These are phyloP conservation scores for Eilema caniola DNA, from an alignment of 2,888 invertebrate species.

Conservation along the genomic window DNA sequence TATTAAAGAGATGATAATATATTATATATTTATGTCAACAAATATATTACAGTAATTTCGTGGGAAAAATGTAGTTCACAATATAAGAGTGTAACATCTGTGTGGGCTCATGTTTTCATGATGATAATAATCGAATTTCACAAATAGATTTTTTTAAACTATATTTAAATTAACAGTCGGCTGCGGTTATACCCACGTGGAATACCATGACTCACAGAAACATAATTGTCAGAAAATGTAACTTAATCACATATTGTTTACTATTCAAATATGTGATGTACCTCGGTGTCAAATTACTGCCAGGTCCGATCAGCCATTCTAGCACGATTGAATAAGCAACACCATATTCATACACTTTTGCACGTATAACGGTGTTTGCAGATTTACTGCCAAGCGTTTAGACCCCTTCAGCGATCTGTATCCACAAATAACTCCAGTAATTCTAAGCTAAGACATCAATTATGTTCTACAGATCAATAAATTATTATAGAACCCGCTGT, in stretches of 20 bases:
- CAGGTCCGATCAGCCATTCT: background rate
- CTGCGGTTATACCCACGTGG: background rate
- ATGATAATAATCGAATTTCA: background rate
- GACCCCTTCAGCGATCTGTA: background rate
- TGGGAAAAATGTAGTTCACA: background rate
- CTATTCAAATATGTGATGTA: too few species aligned
- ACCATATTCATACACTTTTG: background rate
- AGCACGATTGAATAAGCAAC: background rate
- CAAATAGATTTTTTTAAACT: background rate
- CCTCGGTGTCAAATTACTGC: background rate
- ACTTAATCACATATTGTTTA: too few species aligned
- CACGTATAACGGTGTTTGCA: background rate
- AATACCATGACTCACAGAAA: background rate
- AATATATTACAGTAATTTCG: background rate
- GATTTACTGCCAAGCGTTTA: background rate
- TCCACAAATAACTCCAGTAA: conserved; percentile 10
- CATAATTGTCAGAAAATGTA: background rate
- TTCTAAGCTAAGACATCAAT: conserved; percentile 18
- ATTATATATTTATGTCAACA: background rate
- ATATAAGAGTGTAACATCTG: background rate
- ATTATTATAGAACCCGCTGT: conserved; percentile 28
- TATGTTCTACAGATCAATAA: conserved; percentile 24
- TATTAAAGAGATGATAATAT: conserved; percentile 2
- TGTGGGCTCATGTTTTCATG: background rate
- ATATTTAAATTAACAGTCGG: background rate